Base-by-base conservation (phyloP, 2,113 vertebrate genomes). In the Columba livia region DNA sequence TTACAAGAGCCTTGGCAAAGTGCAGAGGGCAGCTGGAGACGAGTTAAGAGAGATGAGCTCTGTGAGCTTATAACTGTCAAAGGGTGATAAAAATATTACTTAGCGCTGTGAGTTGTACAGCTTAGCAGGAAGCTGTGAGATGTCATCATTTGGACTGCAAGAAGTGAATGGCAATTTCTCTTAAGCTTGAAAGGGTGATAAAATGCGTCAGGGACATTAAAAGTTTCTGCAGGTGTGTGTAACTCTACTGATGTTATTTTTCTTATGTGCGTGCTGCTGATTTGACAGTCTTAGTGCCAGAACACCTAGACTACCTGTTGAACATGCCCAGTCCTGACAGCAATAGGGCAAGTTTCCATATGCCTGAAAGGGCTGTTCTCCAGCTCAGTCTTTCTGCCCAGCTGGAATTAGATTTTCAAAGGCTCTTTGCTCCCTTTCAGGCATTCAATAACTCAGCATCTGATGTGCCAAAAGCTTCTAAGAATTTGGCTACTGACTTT, bases 341-440 rank as follows among this genome's bases (percentile, higher is more conserved):
- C 28, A 51, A 3, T 0, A 5, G 56, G n/a, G 15, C 11, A 26
- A 24, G 48, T n/a, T 84, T 36, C 1, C 0, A 2, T 65, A 20
- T 10, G 21, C 18, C 48, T 61, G 29, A 26, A 79, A 56, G 21
- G 15, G 29, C 34, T 36, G 0, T 21, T 79, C 56, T 60, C 32
- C 13, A 74, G 23, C 34, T 81, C 6, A 1, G 14, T 10, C 23
- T 64, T 66, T 36, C 56, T 71, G 64, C 53, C 65, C 61, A 36
- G 1, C 15, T 60, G 29, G 4, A 84, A 15, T 32, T 5, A 66
- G 32, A 54, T 11, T 75, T 83, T 48, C 40, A 44, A 9, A 56
- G 42, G 34, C 10, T 48, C 42, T 84, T 57, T 54, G 2, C 72
- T 88, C 21, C 13, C 21, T 88, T 85, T 48, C 34, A 54, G n/a